Base-by-base conservation (phyloP, 2,888 invertebrate species). In the Liodrosophila aerea region DNA sequence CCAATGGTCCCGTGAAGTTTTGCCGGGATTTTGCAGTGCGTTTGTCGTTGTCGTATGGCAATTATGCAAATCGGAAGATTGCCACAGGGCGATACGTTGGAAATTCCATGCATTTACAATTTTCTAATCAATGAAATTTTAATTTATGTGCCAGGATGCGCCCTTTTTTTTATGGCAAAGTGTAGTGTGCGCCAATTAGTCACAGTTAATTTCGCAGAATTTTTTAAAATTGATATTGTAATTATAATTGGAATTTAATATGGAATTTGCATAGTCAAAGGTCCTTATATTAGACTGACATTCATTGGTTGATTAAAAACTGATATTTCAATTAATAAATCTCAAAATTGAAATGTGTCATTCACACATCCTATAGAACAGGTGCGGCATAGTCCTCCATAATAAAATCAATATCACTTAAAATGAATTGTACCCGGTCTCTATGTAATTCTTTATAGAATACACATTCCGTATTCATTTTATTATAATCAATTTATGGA, bases 71-170 rank as follows among this genome's bases (percentile, higher is more conserved):
- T 88, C 81, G 77, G 50, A 76, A 87, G 87, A 87, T 88, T 67
- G 83, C 81, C 66, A 58, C 71, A 71, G 36, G 49, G 40, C 66
- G 84, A 87, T 84, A 86, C 67, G 61, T 61, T 57, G 63, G 59
- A 83, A 87, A 87, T 87, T 88, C 88, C 77, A 88, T 87, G 88
- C 87, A 88, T 87, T 88, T 86, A 82, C 81, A 88, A 88, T 88
- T 87, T 87, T 87, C 87, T 88, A 87, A 87, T 87, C 88, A 88
- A 88, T 87, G 85, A 76, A 86, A 88, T 82, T 88, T 85, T 84
- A 88, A 88, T 87, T 87, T 87, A 85, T 85, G 82, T 85, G 70
- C 75, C 70, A 22, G 22, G 22, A 22, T 15, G 15, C 33, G 18
- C 4, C 13, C 12, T 11, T 15, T 29, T 22, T 22, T 22, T 22